phyloP scores from a whole-genome alignment of 2,113 vertebrate genomes.

The Helogale parvula region DNA sequence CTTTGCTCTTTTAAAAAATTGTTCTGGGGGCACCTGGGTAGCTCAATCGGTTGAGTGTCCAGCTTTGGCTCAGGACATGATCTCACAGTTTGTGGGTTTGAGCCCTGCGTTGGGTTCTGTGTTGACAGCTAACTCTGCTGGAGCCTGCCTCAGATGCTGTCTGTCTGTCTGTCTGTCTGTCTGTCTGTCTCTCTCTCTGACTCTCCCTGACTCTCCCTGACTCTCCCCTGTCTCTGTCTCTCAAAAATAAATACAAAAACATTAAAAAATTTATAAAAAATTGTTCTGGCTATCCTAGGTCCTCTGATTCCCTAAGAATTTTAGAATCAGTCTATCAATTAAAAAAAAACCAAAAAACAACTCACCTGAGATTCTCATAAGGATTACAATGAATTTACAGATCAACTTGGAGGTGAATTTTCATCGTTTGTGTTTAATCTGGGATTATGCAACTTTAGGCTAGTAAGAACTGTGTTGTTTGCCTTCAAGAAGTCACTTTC shows the following conservation, averaged over 20 bases:
- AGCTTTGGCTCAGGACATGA: too few species aligned
- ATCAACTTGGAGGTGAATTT: background rate
- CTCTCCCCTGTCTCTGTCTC: too few species aligned
- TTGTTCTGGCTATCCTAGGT: background rate
- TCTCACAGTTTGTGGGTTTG: too few species aligned
- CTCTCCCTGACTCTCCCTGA: too few species aligned
- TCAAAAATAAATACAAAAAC: too few species aligned
- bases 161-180: too few species aligned
- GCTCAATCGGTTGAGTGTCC: too few species aligned
- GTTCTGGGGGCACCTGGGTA: background rate
- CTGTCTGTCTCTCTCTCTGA: too few species aligned
- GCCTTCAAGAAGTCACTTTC: background rate
- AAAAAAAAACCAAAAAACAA: background rate
- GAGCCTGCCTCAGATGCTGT: too few species aligned
- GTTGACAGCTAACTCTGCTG: too few species aligned
- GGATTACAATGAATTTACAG: background rate
- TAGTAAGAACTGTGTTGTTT: background rate
- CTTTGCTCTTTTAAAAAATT: background rate
- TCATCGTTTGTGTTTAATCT: background rate
- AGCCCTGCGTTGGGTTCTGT: too few species aligned
- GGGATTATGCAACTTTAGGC: background rate
- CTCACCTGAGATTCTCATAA: background rate
- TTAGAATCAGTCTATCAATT: background rate
- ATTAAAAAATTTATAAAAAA: background rate
- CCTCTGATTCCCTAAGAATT: background rate